Conservation (phyloP, 2,113 vertebrate species). For the Urocynchramus pylzowi region DNA sequence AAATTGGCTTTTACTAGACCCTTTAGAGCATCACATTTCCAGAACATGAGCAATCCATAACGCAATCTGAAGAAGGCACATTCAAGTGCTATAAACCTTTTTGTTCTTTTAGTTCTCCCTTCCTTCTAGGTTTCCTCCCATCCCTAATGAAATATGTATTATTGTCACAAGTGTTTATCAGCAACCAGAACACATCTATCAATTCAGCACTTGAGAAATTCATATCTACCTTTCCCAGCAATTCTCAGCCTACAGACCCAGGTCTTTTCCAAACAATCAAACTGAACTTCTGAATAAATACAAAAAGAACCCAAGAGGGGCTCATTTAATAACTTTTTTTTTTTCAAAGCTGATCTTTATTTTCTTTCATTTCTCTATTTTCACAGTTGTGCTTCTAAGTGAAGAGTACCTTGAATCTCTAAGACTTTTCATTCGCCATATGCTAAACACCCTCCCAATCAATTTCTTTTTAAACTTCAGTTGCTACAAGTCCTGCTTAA, state of each 20-base stretch:
- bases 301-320: rapidly evolving
- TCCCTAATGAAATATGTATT: not conserved
- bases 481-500: not conserved
- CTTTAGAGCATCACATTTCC: not conserved
- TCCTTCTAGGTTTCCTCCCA: not conserved
- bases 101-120: not conserved
- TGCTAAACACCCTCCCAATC: not conserved
- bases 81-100: not conserved
- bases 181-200: not conserved
- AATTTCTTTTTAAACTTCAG: not conserved
- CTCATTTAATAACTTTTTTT: rapidly evolving
- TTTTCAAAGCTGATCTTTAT: not conserved
- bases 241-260: not conserved
- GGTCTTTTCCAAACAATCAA: not conserved
- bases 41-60: not conserved
- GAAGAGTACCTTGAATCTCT: not conserved
- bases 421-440: not conserved
- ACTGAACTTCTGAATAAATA: not conserved
- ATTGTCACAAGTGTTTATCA: not conserved
- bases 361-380: not conserved
- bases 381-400: not conserved
- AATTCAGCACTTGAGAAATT: not conserved
- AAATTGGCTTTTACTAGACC: not conserved
- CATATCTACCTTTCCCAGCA: not conserved
- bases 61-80: not conserved